Conservation (phyloP, 2,113 vertebrate species). For the Tetraodon nigroviridis region DNA sequence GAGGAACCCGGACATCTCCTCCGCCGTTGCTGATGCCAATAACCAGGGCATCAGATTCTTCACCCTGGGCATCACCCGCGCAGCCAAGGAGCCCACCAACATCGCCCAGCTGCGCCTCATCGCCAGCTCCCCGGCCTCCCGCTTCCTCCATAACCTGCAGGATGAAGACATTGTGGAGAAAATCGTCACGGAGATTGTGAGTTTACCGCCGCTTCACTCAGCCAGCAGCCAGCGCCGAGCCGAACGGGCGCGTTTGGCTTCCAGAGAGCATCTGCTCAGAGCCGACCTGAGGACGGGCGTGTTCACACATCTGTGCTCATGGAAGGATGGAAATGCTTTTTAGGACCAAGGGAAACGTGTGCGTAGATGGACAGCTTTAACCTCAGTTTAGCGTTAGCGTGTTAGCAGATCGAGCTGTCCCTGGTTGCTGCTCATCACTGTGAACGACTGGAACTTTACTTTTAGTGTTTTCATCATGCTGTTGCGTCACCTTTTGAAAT, state of each 20-base stretch:
- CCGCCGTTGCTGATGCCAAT: constrained; percentile 85
- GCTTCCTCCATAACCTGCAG: constrained; percentile 82
- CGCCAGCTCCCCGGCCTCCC: constrained; percentile 79
- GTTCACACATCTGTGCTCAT: constrained; percentile 37
- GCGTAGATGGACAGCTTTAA: background rate
- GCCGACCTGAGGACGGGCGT: constrained; percentile 23
- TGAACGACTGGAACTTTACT: background rate
- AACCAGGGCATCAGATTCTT: constrained; percentile 86
- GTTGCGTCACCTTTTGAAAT: background rate
- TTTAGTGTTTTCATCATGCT: too few species aligned
- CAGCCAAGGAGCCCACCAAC: constrained; percentile 80
- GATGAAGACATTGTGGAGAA: constrained; percentile 77
- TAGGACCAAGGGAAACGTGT: constrained; percentile 29
- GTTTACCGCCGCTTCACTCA: constrained; percentile 58
- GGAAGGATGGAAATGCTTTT: constrained; percentile 36
- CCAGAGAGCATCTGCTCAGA: constrained; percentile 18
- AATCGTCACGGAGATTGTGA: constrained; percentile 81
- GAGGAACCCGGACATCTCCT: constrained; percentile 88
- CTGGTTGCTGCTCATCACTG: background rate
- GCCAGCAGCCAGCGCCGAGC: constrained; percentile 11
- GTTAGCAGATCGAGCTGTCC: too few species aligned
- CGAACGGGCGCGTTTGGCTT: constrained; percentile 24
- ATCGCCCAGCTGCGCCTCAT: constrained; percentile 80
- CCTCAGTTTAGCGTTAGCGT: too few species aligned
- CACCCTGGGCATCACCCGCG: constrained; percentile 81